phyloP scores from a whole-genome alignment of 2,888 invertebrate species.

The Desoria tigrina region DNA sequence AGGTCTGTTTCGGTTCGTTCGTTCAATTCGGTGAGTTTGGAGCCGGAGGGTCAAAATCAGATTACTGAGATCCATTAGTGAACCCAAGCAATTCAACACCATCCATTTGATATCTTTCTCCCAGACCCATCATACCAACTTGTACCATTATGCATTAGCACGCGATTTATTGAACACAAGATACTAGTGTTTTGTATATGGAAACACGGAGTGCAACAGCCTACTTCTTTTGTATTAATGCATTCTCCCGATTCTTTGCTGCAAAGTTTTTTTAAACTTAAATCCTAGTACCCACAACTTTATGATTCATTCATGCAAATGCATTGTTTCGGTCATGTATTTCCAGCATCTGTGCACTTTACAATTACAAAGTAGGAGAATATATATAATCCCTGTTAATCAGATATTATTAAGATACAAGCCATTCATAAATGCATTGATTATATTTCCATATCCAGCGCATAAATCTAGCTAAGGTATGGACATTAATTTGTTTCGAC shows the following conservation, averaged over 20 bases:
- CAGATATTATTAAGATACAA: too few relatives aligned
- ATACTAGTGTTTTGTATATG: slow-evolving; percentile 4
- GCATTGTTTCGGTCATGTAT: too few relatives aligned
- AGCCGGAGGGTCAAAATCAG: slow-evolving; percentile 54
- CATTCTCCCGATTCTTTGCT: neutral
- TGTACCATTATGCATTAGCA: slow-evolving; percentile 7
- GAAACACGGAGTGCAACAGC: slow-evolving; percentile 1
- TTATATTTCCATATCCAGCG: too few relatives aligned
- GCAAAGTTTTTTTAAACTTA: too few relatives aligned
- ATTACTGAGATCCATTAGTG: slow-evolving; percentile 54
- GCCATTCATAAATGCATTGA: too few relatives aligned
- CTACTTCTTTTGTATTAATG: neutral
- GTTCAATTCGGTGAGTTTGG: slow-evolving; percentile 6
- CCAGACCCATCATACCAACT: slow-evolving; percentile 1
- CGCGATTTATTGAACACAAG: slow-evolving; percentile 5
- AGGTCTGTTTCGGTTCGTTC: slow-evolving; percentile 3
- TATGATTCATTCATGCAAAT: too few relatives aligned
- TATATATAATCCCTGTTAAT: too few relatives aligned
- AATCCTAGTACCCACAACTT: too few relatives aligned
- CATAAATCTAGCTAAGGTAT: too few relatives aligned
- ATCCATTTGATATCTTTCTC: slow-evolving; percentile 39
- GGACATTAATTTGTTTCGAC: too few relatives aligned
- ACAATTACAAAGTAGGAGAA: too few relatives aligned
- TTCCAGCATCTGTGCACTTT: too few relatives aligned
- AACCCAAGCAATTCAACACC: slow-evolving; percentile 54